Percentiles rank a stretch among this genome's conserved stretches.
Evolutionary conservation across 2,113 vertebrate species (phyloP).

Genomic region (Cinclus mexicanus): DNA sequence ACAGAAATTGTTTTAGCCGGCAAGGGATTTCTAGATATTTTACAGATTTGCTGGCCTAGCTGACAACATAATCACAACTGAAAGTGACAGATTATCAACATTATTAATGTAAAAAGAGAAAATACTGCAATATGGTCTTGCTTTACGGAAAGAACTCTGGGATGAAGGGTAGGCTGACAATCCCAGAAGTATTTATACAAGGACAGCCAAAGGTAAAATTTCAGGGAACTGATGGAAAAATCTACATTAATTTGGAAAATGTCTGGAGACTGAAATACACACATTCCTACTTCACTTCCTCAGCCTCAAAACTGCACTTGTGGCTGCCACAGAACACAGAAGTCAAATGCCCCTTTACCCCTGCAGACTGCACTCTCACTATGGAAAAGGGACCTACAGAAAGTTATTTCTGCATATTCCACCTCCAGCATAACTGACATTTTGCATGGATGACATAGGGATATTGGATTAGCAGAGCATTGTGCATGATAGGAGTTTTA

Average conservation of each 20-base stretch:
- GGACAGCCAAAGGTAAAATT: neutral
- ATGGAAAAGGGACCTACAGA: neutral
- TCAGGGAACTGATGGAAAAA: neutral
- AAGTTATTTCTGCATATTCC: neutral
- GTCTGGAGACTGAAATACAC: neutral
- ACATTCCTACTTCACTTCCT: neutral
- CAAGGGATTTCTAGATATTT: constrained; percentile 75
- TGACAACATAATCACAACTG: constrained; percentile 79
- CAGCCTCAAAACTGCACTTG: neutral
- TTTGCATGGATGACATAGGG: neutral
- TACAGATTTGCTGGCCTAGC: constrained; percentile 75
- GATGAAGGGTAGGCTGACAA: constrained; percentile 21
- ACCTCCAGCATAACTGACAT: neutral
- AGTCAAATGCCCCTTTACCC: neutral
- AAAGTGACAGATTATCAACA: constrained; percentile 76
- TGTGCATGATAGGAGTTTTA: neutral
- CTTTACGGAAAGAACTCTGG: constrained; percentile 49
- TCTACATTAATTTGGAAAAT: neutral
- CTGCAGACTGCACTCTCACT: neutral
- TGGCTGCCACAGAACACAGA: neutral
- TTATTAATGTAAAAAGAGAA: constrained; percentile 71
- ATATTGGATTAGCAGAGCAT: neutral
- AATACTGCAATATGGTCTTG: constrained; percentile 48
- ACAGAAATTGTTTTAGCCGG: constrained; percentile 68
- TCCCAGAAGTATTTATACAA: constrained; percentile 16